Percentiles rank a stretch among this genome's conserved stretches.
Evolutionary conservation across 2,888 invertebrate species (phyloP).

Genomic region (Limenitis arthemis): DNA sequence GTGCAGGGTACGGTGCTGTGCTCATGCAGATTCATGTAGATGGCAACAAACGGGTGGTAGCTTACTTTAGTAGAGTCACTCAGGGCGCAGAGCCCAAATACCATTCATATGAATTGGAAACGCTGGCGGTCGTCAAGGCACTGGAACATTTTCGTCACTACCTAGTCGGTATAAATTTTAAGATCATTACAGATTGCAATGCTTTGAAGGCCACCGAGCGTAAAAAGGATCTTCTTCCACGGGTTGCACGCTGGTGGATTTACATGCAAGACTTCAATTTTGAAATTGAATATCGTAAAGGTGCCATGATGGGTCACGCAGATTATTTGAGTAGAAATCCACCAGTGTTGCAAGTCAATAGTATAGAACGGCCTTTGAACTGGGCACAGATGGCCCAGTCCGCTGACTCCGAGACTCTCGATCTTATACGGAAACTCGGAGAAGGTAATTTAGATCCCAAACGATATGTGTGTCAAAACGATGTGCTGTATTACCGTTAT

Average conservation of each 20-base stretch:
- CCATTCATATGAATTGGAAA: too few species aligned
- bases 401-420: slow-evolving; percentile 15
- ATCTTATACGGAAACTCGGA: background rate
- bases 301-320: slow-evolving; percentile 9
- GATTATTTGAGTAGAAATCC: slow-evolving; percentile 23
- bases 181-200: slow-evolving; percentile 20
- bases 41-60: too few species aligned
- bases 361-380: slow-evolving; percentile 13
- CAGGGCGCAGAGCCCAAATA: too few species aligned
- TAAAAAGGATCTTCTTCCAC: slow-evolving; percentile 22
- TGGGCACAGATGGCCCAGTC: slow-evolving; percentile 24
- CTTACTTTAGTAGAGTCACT: too few species aligned
- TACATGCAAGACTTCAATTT: slow-evolving; percentile 23
- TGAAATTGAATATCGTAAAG: slow-evolving; percentile 17
- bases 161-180: slow-evolving; percentile 15
- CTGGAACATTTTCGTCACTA: slow-evolving; percentile 21
- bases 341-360: background rate
- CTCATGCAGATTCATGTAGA: too few species aligned
- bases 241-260: slow-evolving; percentile 23
- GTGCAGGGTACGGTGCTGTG: slow-evolving; percentile 6
- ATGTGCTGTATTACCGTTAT: background rate
- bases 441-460: background rate
- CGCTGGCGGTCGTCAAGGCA: too few species aligned
- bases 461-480: background rate
- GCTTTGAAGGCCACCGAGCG: slow-evolving; percentile 18